Percentiles rank a stretch among this genome's conserved stretches.
Conservation (phyloP, 2,113 vertebrate species). For the Lonchura striata region DNA sequence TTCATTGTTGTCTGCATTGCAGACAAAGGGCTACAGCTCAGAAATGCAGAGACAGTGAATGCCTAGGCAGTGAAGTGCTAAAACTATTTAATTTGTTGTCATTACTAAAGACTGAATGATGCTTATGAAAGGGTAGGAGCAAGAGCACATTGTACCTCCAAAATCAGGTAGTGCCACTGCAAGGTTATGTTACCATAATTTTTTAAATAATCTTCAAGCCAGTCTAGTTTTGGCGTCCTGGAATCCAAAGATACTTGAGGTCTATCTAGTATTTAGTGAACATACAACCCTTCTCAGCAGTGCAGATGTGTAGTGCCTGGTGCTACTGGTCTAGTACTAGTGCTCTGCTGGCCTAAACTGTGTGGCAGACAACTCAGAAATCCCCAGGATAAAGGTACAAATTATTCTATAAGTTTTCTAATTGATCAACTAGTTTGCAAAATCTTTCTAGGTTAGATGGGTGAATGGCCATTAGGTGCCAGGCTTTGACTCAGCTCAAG, state of each 20-base stretch:
- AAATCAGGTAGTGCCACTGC: neutral
- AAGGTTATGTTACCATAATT: neutral
- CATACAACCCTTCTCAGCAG: neutral
- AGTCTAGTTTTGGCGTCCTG: neutral
- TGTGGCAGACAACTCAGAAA: neutral
- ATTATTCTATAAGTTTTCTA: neutral
- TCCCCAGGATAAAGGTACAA: neutral
- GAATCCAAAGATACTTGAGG: neutral
- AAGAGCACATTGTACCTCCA: neutral
- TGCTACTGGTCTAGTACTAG: neutral
- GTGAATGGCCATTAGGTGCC: neutral
- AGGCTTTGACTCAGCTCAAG: neutral
- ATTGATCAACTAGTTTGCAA: neutral
- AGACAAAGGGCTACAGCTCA: neutral
- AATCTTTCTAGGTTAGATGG: neutral
- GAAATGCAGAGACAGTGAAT: neutral
- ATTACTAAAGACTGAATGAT: neutral
- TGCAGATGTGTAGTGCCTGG: neutral
- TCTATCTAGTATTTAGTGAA: neutral
- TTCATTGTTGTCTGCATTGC: neutral
- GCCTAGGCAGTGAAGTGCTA: neutral
- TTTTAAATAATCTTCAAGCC: neutral
- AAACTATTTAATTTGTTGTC: neutral
- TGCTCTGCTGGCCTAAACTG: neutral
- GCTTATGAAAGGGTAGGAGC: neutral